Percentiles rank a stretch among this genome's conserved stretches.
phyloP scores from a whole-genome alignment of 2,888 invertebrate species.

The Epinotia nisella region DNA sequence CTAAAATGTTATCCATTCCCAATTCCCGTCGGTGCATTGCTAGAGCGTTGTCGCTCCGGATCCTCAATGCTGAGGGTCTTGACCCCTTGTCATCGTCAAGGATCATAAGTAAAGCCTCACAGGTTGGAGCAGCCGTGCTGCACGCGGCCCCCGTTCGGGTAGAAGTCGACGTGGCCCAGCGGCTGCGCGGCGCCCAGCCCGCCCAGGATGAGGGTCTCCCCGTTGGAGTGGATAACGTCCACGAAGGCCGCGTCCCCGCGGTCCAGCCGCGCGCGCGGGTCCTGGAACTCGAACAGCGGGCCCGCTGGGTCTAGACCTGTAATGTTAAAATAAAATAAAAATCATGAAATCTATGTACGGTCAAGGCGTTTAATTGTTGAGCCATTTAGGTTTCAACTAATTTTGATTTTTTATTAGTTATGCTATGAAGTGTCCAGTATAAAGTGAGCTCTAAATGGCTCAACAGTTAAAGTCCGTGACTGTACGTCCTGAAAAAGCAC shows the following conservation, averaged over 20 bases:
- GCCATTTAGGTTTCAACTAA: too few species aligned
- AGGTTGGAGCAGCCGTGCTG: conserved; percentile 97
- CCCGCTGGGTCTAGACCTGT: conserved; percentile 95
- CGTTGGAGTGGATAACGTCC: conserved; percentile 97
- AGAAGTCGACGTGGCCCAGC: conserved; percentile 96
- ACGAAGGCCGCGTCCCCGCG: conserved; percentile 94
- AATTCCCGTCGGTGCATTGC: too few species aligned
- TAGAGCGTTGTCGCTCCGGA: too few species aligned
- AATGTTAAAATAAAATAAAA: conserved; percentile 42
- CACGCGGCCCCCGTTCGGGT: conserved; percentile 96
- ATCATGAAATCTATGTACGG: not conserved
- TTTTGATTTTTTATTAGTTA: too few species aligned
- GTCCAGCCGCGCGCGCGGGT: conserved; percentile 92
- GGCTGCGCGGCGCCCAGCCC: conserved; percentile 96
- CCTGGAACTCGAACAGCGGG: conserved; percentile 95
- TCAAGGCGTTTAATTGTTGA: too few species aligned
- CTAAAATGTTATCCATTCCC: too few species aligned
- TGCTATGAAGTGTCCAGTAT: too few species aligned
- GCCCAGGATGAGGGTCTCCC: conserved; percentile 95
- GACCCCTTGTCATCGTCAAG: too few species aligned
- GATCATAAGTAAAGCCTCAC: conserved; percentile 55
- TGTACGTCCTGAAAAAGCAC: too few species aligned
- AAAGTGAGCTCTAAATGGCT: too few species aligned
- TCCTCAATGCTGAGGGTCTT: too few species aligned
- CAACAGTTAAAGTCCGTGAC: too few species aligned